Conservation (phyloP, 2,888 invertebrate genomes). For the Epiblema foenella region DNA sequence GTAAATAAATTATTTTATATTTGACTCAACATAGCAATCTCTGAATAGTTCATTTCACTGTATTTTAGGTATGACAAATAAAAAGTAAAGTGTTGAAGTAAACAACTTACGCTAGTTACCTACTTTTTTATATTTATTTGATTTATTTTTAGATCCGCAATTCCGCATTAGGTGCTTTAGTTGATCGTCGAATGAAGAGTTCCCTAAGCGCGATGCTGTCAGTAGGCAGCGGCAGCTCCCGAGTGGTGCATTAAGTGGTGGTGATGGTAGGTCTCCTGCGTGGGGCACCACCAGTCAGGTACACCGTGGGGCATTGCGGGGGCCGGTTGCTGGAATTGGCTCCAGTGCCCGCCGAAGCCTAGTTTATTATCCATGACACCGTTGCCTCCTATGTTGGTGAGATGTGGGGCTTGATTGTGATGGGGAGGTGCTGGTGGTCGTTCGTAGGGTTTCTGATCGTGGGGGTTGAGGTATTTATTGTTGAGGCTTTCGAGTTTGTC, state of each 20-base stretch:
- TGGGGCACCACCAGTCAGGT: conserved; percentile 81
- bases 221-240: conserved; percentile 91
- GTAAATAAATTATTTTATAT: conserved; percentile 47
- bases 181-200: conserved; percentile 78
- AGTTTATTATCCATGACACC: conserved; percentile 84
- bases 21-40: conserved; percentile 38
- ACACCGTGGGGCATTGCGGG: conserved; percentile 86
- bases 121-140: not conserved
- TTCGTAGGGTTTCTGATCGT: conserved; percentile 88
- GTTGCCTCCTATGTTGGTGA: conserved; percentile 85
- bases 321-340: conserved; percentile 87
- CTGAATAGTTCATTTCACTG: conserved; percentile 30
- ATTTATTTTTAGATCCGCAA: conserved; percentile 3
- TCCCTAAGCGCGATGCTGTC: conserved; percentile 86
- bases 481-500: conserved; percentile 82
- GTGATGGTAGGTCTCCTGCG: conserved; percentile 81
- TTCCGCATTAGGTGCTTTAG: conserved; percentile 43
- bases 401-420: conserved; percentile 68
- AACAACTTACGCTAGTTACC: conserved; percentile 2
- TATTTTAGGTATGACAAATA: conserved; percentile 1
- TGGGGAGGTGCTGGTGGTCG: conserved; percentile 84
- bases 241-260: conserved; percentile 87
- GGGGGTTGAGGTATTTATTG: conserved; percentile 81
- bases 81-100: conserved; percentile 19
- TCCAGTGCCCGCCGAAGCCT: conserved; percentile 90